Evolutionary conservation across 2,797 vertebrate species (phyloP).

Genomic region (Crocodylus rhombifer): DNA sequence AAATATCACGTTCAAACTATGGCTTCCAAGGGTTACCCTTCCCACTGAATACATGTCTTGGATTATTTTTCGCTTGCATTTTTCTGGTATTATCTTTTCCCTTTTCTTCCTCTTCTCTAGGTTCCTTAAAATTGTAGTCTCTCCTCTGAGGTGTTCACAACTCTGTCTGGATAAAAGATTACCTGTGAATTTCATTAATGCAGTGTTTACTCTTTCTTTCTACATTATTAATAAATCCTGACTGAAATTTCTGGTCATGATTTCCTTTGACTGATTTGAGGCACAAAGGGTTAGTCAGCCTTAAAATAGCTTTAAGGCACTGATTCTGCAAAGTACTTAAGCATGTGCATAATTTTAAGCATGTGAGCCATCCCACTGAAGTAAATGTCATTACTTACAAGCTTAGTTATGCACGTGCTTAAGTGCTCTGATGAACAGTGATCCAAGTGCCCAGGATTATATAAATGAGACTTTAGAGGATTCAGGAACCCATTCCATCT

Average conservation of each 20-base stretch:
- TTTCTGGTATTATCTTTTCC: not conserved
- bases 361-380: not conserved
- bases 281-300: not conserved
- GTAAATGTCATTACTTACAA: constrained; percentile 1
- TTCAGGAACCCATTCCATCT: not conserved
- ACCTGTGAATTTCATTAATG: not conserved
- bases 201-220: not conserved
- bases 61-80: not conserved
- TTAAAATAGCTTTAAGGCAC: not conserved
- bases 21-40: not conserved
- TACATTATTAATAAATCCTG: not conserved
- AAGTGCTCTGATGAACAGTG: constrained; percentile 6
- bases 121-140: not conserved
- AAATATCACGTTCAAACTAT: no score
- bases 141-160: not conserved
- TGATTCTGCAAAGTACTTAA: not conserved
- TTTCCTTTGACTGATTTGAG: constrained; percentile 11
- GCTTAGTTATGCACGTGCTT: not conserved
- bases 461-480: not conserved
- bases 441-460: constrained; percentile 7
- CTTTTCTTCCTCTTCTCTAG: not conserved
- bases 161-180: not conserved
- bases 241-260: not conserved
- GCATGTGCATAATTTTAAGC: not conserved
- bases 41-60: not conserved